A percentile compares a stretch with the other conserved stretches of the same genome.
Evolutionary conservation across 2,797 vertebrate genomes (phyloP).

Genomic region (Ctenosaura bakeri): DNA sequence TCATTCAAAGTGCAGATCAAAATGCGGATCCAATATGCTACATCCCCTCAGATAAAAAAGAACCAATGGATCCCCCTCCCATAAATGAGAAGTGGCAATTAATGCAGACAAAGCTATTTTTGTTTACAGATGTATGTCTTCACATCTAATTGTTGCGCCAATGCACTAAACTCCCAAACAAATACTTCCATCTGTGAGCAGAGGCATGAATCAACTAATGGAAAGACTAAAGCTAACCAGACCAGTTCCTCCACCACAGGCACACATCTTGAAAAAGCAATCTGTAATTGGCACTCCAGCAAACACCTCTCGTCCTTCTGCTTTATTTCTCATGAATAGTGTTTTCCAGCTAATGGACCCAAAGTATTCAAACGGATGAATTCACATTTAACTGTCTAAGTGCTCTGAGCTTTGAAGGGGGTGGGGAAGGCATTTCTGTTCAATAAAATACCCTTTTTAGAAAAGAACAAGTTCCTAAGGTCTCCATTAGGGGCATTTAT

Average conservation of each 20-base stretch:
- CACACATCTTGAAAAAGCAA: slow-evolving; percentile 39
- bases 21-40: neutral
- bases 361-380: slow-evolving; percentile 22
- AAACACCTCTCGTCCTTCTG: slow-evolving; percentile 40
- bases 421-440: slow-evolving; percentile 13
- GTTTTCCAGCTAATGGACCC: slow-evolving; percentile 36
- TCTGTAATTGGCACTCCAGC: slow-evolving; percentile 41
- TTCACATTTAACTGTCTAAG: slow-evolving; percentile 40
- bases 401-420: neutral
- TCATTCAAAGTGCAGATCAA: neutral
- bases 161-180: neutral
- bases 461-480: slow-evolving; percentile 1
- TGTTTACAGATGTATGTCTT: neutral
- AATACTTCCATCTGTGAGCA: neutral
- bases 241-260: slow-evolving; percentile 27
- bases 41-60: neutral
- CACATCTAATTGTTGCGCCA: neutral
- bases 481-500: slow-evolving; percentile 20
- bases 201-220: slow-evolving; percentile 1
- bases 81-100: neutral
- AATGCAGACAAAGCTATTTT: neutral
- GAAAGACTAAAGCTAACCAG: slow-evolving; percentile 8
- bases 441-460: slow-evolving; percentile 29
- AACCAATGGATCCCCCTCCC: too few species aligned
- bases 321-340: neutral